Evolutionary conservation across 2,888 invertebrate genomes (phyloP).

Genomic region (Kryphioiulus occultus): DNA sequence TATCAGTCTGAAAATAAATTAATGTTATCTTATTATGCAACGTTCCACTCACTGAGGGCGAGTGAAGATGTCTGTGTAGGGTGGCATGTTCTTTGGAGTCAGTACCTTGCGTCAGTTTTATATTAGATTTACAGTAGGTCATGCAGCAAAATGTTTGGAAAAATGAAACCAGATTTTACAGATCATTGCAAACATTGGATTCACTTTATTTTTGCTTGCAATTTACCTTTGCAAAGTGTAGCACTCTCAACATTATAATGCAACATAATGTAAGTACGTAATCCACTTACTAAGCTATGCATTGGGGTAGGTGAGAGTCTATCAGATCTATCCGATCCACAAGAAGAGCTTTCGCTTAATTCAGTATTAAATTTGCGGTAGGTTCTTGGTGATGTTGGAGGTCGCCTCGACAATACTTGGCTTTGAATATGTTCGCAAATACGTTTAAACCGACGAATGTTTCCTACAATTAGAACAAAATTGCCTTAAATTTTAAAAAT

Average conservation of each 20-base stretch:
- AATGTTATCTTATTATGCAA: neutral
- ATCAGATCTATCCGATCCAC: slow-evolving; percentile 74
- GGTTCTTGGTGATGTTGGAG: slow-evolving; percentile 72
- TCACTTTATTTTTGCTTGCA: too few relatives aligned
- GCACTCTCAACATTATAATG: neutral
- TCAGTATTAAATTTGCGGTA: slow-evolving; percentile 72
- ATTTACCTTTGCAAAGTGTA: neutral
- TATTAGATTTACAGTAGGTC: too few relatives aligned
- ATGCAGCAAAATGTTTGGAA: too few relatives aligned
- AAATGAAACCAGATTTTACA: too few relatives aligned
- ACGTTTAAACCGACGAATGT: slow-evolving; percentile 90
- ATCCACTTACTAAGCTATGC: slow-evolving; percentile 55
- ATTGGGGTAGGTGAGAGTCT: slow-evolving; percentile 63
- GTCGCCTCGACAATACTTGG: slow-evolving; percentile 72
- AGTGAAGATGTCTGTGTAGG: too few relatives aligned
- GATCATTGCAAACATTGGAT: too few relatives aligned
- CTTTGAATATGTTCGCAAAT: slow-evolving; percentile 96
- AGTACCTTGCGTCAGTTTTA: too few relatives aligned
- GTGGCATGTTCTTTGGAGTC: too few relatives aligned
- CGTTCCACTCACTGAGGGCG: neutral
- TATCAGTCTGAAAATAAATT: slow-evolving; percentile 52
- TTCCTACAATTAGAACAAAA: slow-evolving; percentile 69
- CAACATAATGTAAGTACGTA: neutral
- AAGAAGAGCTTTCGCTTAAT: slow-evolving; percentile 74
- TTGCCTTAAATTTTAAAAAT: neutral